A percentile compares a stretch with the other conserved stretches of the same genome.
Evolutionary conservation across 2,797 vertebrate genomes (phyloP).

Genomic region (Enteromius thamalakanensis): DNA sequence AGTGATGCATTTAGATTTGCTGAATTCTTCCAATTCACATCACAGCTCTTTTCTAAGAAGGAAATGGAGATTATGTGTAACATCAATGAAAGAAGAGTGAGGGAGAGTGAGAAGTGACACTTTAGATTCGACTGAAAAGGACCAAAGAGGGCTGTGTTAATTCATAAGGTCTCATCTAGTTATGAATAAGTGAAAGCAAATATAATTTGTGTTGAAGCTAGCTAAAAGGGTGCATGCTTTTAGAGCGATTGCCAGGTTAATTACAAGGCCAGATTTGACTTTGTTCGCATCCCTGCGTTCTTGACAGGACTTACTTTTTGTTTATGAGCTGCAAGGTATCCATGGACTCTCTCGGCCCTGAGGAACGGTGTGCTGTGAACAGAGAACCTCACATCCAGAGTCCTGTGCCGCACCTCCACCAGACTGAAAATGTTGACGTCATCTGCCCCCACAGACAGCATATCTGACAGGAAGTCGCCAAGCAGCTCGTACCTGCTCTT

Average conservation of each 20-base stretch:
- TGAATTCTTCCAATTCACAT: conserved; percentile 67
- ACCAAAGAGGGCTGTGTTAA: conserved; percentile 7
- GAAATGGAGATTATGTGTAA: background rate
- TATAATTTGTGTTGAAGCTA: conserved; percentile 1
- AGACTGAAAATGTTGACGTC: conserved; percentile 81
- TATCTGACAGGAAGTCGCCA: conserved; percentile 80
- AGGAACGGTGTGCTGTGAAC: conserved; percentile 73
- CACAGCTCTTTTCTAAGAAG: conserved; percentile 53
- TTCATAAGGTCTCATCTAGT: background rate
- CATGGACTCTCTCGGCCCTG: conserved; percentile 82
- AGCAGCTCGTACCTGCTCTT: conserved; percentile 77
- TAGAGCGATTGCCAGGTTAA: background rate
- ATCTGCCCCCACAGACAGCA: conserved; percentile 73
- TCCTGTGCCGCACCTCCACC: conserved; percentile 73
- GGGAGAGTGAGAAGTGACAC: background rate
- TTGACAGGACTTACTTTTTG: conserved; percentile 76
- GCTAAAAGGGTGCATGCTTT: background rate
- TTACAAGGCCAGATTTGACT: background rate
- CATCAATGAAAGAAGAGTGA: background rate
- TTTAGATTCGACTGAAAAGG: conserved; percentile 6
- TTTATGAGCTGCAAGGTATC: conserved; percentile 82
- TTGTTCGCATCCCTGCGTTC: background rate
- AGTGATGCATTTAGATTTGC: conserved; percentile 66
- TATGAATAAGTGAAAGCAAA: conserved; percentile 14
- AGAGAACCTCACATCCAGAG: conserved; percentile 80